Evolutionary conservation across 2,888 invertebrate species (phyloP).

Genomic region (Halictus quadricinctus): DNA sequence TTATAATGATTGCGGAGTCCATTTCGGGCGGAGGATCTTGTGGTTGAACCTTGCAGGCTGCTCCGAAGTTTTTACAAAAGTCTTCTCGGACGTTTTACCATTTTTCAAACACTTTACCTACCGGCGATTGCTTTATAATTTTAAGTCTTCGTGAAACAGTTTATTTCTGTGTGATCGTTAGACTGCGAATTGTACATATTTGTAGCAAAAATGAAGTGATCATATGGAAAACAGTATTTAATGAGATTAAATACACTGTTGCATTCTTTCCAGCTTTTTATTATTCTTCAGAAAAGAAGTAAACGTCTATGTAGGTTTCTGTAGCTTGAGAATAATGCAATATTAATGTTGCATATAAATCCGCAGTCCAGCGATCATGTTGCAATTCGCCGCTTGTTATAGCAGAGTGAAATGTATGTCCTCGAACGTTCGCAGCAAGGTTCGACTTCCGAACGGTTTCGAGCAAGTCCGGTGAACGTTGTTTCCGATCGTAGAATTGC

Average conservation of each 20-base stretch:
- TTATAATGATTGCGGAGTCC: background rate
- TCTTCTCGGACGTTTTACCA: too few relatives aligned
- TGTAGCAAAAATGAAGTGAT: background rate
- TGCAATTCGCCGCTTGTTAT: background rate
- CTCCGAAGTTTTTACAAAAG: too few relatives aligned
- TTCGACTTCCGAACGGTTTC: background rate
- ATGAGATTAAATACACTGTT: background rate
- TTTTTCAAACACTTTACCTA: background rate
- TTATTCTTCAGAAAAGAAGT: background rate
- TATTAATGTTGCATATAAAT: background rate
- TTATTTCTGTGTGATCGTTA: too few relatives aligned
- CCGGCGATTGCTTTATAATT: background rate
- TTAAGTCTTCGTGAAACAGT: too few relatives aligned
- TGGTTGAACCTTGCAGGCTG: background rate
- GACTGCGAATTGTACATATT: background rate
- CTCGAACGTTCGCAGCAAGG: background rate
- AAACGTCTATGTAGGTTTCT: background rate
- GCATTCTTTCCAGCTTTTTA: background rate
- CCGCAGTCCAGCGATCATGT: background rate
- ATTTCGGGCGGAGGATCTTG: background rate
- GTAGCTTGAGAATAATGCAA: conserved; percentile 1
- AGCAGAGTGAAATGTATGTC: background rate
- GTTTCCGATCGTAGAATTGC: background rate
- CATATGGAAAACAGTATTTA: background rate
- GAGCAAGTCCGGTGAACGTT: background rate